Conservation (phyloP, 2,888 invertebrate genomes). For the Mythimna pallens region DNA sequence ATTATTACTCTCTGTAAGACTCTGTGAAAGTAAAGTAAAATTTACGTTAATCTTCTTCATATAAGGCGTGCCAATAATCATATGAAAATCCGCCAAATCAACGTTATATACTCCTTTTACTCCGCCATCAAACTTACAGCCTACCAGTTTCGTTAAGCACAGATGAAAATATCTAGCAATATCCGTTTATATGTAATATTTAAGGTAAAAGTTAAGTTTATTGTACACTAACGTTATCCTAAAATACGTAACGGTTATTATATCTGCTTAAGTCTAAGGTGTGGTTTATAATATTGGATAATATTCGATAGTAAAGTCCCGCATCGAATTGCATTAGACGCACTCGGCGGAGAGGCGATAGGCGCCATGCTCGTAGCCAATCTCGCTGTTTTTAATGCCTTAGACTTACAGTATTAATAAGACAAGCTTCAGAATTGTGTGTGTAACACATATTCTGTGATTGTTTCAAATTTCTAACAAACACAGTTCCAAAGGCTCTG, state of each 20-base stretch:
- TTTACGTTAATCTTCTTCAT: background rate
- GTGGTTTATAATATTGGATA: slow-evolving; percentile 76
- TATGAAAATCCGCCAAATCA: background rate
- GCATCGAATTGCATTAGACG: slow-evolving; percentile 81
- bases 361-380: slow-evolving; percentile 68
- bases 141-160: slow-evolving; percentile 16
- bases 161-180: slow-evolving; percentile 29
- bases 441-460: too few species aligned
- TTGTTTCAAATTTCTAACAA: background rate
- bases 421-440: slow-evolving; percentile 4
- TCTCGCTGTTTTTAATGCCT: slow-evolving; percentile 61
- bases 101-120: background rate
- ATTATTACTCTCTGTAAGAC: too few species aligned
- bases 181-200: slow-evolving; percentile 50
- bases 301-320: slow-evolving; percentile 80
- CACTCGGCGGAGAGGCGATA: slow-evolving; percentile 68
- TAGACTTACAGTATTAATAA: slow-evolving; percentile 40
- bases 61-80: background rate
- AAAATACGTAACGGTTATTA: slow-evolving; percentile 62
- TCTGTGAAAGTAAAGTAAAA: too few species aligned
- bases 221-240: slow-evolving; percentile 60
- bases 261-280: slow-evolving; percentile 67
- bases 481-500: background rate
- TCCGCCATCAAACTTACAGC: background rate
- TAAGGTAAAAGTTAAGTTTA: slow-evolving; percentile 52